These are phyloP conservation scores for Hylaeus anthracinus DNA, from an alignment of 1,140 invertebrate species.

Conservation along the genomic window DNA sequence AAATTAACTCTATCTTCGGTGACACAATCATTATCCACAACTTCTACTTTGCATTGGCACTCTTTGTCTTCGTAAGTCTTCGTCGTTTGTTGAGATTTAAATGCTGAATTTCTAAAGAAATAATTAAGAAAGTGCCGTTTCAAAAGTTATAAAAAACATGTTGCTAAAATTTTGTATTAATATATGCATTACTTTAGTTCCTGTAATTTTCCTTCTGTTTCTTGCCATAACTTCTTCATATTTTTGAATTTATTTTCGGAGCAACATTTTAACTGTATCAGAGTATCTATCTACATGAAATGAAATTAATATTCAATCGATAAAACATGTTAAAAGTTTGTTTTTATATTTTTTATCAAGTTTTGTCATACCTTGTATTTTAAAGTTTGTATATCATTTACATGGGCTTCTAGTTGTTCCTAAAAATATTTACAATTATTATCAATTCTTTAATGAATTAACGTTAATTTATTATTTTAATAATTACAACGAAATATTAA, in stretches of 20 bases:
- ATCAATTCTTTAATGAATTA: constrained; percentile 15
- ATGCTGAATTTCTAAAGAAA: constrained; percentile 6
- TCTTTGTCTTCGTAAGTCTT: constrained; percentile 21
- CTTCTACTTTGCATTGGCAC: constrained; percentile 31
- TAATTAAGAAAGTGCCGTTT: background rate
- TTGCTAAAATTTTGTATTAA: constrained; percentile 15
- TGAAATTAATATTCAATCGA: background rate
- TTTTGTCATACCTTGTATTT: constrained; percentile 65
- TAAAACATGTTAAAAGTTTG: background rate
- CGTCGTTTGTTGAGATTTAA: background rate
- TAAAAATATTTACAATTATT: constrained; percentile 56
- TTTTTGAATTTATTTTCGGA: constrained; percentile 58
- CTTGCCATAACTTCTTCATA: constrained; percentile 56
- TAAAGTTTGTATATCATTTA: constrained; percentile 54
- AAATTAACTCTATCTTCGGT: constrained; percentile 24
- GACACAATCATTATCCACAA: constrained; percentile 19
- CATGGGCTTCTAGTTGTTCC: constrained; percentile 66
- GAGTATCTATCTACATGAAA: constrained; percentile 59
- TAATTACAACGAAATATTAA: constrained; percentile 13
- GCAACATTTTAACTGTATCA: constrained; percentile 56
- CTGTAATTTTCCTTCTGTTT: constrained; percentile 63
- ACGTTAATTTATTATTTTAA: constrained; percentile 7
- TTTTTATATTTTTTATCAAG: background rate
- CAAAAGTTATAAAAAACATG: background rate
- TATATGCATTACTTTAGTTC: constrained; percentile 59